Conservation (phyloP, 2,797 vertebrate genomes). For the Clarias pachynema region DNA sequence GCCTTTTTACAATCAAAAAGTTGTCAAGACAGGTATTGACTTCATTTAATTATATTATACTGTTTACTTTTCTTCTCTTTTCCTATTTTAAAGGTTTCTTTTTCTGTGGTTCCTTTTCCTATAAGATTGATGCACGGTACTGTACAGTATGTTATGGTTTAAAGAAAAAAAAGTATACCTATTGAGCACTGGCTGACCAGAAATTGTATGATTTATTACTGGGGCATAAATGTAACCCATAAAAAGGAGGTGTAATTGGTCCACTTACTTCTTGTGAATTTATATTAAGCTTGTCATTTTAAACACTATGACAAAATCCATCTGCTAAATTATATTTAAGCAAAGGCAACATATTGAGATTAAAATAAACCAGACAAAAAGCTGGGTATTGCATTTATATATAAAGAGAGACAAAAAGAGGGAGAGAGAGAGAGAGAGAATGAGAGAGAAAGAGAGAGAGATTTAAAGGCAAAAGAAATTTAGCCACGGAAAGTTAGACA, state of each 20-base stretch:
- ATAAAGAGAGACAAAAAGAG: neutral
- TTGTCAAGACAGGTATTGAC: too few relatives aligned
- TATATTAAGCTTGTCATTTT: neutral
- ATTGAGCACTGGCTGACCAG: neutral
- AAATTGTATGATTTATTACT: neutral
- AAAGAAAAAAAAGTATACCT: neutral
- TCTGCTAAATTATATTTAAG: neutral
- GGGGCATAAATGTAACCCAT: neutral
- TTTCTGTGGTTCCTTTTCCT: too few relatives aligned
- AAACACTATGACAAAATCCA: neutral
- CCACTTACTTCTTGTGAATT: neutral
- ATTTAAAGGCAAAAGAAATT: slow-evolving; percentile 59
- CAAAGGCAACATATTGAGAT: neutral
- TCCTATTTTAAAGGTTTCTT: too few relatives aligned
- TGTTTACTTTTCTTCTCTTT: too few relatives aligned
- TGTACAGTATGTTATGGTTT: neutral
- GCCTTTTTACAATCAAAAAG: too few relatives aligned
- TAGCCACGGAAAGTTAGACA: neutral
- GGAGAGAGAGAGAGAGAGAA: neutral
- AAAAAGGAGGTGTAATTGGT: neutral
- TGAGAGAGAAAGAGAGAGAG: neutral
- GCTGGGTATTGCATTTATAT: neutral
- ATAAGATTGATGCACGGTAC: neutral
- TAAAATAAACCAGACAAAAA: neutral
- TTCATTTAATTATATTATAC: too few relatives aligned